Base-by-base conservation (phyloP, 2,888 invertebrate species). In the Thera obeliscata region DNA sequence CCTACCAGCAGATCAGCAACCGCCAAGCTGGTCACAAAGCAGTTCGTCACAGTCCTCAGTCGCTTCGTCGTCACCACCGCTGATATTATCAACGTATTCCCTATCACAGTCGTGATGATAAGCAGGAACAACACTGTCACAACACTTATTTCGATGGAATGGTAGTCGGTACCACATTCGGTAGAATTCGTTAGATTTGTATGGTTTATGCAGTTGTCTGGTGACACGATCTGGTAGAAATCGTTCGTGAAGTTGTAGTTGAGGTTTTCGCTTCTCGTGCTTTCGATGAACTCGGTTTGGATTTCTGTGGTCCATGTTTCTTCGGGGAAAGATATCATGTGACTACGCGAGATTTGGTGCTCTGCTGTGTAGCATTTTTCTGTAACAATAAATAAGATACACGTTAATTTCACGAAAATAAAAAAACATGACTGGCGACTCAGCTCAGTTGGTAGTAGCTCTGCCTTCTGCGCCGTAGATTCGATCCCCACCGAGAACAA, bases 11-110 rank as follows among this genome's bases (percentile, higher is more conserved):
- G 95, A 94, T 99, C 99, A 56, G 99, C 98, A 0, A 97, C 96
- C 0, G 99, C 99, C 84, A 99, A 91, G 62, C 98, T 98, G 82
- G 98, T 98, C 73, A 99, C 98, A 89, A 99, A 98, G 84, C 98
- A 98, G 86, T 99, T 99, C 59, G 98, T 99, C 46, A 98, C 98
- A 0, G 98, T 98, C 74, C 98, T 95, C 73, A 99, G 93, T 74
- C 98, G 95, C 75, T 97, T 95, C 0, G 97, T 97, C 0, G 97
- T 97, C 77, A 97, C 95, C 60, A 98, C 98, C 6, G 98, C 97
- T 33, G 97, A 94, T 75, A 98, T 98, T 65, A 98, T 98, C 79
- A 98, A 94, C 3, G 97, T 97, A 88, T 98, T 98, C 63, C 98
- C 98, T 66, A 97, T 95, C 73, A 96, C 95, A 50, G 96, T 96